Evolutionary conservation across 2,888 invertebrate genomes (phyloP).

Genomic region (Augochlorella aurata): DNA sequence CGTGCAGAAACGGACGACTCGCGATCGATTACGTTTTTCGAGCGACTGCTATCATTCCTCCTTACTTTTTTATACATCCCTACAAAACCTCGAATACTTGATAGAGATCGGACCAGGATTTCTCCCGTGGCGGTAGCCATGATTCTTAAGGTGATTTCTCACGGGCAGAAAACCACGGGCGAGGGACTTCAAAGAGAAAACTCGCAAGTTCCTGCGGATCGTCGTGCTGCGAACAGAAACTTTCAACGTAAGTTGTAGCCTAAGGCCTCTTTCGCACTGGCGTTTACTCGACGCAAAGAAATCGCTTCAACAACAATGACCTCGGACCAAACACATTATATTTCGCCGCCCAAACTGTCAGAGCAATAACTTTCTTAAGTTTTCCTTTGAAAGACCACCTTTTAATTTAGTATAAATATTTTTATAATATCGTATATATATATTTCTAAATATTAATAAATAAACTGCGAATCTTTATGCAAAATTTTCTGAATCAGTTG

Average conservation of each 20-base stretch:
- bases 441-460: neutral
- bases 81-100: slow-evolving; percentile 38
- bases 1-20: neutral
- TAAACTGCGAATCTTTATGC: neutral
- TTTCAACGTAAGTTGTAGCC: slow-evolving; percentile 69
- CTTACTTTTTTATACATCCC: neutral
- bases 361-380: neutral
- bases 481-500: too few species aligned
- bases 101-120: slow-evolving; percentile 52
- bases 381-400: neutral
- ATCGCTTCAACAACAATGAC: slow-evolving; percentile 38
- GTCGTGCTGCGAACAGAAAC: slow-evolving; percentile 72
- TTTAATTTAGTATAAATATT: neutral
- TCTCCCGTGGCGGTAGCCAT: slow-evolving; percentile 58
- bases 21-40: slow-evolving; percentile 22
- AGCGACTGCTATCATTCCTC: slow-evolving; percentile 1
- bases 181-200: slow-evolving; percentile 67
- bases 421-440: neutral
- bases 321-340: neutral
- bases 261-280: slow-evolving; percentile 44
- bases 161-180: slow-evolving; percentile 63
- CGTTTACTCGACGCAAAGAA: slow-evolving; percentile 40
- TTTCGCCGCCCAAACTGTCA: neutral
- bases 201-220: slow-evolving; percentile 66
- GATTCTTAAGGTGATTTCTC: slow-evolving; percentile 68